Percentiles rank a stretch among this genome's conserved stretches.
Conservation (phyloP, 2,797 vertebrate species). For the Denticeps clupeoides region DNA sequence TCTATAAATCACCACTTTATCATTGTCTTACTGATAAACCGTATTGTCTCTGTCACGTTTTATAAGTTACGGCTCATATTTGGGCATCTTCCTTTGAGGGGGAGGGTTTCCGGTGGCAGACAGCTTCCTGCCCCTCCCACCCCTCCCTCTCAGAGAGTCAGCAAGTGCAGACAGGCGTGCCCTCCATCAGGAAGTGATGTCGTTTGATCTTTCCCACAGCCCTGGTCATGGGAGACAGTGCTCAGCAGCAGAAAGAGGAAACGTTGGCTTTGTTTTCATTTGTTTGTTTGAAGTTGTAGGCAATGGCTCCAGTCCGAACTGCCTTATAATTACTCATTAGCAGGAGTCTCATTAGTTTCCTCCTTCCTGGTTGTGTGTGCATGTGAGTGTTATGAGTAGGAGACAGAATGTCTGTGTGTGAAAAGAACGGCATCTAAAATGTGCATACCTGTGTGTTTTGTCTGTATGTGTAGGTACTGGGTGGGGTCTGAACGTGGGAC, state of each 20-base stretch:
- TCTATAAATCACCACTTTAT: too few relatives aligned
- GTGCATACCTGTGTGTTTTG: background rate
- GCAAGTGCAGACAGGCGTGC: constrained; percentile 36
- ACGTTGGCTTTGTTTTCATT: constrained; percentile 20
- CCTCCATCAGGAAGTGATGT: constrained; percentile 44
- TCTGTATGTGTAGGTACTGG: constrained; percentile 5
- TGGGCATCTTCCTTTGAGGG: constrained; percentile 44
- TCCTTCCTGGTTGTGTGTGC: background rate
- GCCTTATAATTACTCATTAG: constrained; percentile 13
- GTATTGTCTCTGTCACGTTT: constrained; percentile 42
- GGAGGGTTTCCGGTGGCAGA: constrained; percentile 32
- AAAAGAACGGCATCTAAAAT: too few relatives aligned
- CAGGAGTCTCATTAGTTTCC: constrained; percentile 4
- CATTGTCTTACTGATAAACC: too few relatives aligned
- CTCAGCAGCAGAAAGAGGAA: constrained; percentile 22
- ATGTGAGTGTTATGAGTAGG: background rate
- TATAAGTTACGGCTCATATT: constrained; percentile 48
- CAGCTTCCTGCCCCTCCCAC: constrained; percentile 24
- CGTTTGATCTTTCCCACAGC: constrained; percentile 33
- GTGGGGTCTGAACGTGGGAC: too few relatives aligned
- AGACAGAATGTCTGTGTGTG: background rate
- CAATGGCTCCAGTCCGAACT: constrained; percentile 8
- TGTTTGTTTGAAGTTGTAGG: constrained; percentile 1
- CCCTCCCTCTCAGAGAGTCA: constrained; percentile 10
- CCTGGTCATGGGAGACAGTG: constrained; percentile 9